Evolutionary conservation across 2,888 invertebrate species (phyloP).

Genomic region (Drosophila subsilvestris): DNA sequence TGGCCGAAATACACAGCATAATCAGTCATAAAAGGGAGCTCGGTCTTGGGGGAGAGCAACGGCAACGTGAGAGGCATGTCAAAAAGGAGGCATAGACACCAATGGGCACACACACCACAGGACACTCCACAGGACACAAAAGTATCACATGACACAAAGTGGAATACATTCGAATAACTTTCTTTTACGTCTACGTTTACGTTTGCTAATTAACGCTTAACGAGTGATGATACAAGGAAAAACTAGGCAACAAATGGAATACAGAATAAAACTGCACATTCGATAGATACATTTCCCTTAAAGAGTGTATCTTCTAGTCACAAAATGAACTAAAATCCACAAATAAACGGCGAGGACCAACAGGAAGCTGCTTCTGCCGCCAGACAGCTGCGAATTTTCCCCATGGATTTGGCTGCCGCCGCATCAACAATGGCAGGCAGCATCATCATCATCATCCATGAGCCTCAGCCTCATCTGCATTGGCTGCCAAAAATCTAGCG

Average conservation of each 20-base stretch:
- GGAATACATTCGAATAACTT: constrained; percentile 33
- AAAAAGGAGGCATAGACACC: constrained; percentile 40
- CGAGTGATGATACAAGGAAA: constrained; percentile 43
- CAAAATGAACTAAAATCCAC: constrained; percentile 9
- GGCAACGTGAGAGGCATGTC: constrained; percentile 66
- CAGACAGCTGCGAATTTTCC: constrained; percentile 29
- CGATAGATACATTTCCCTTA: not conserved
- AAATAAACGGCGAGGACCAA: not conserved
- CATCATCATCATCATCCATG: constrained; percentile 16
- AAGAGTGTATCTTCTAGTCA: not conserved
- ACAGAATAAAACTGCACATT: too few species aligned
- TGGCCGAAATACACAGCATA: constrained; percentile 73
- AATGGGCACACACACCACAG: constrained; percentile 6
- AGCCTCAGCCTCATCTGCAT: constrained; percentile 32
- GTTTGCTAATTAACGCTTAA: constrained; percentile 70
- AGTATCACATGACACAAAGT: constrained; percentile 69
- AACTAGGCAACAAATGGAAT: constrained; percentile 34
- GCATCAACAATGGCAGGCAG: constrained; percentile 15
- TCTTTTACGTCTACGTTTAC: constrained; percentile 27
- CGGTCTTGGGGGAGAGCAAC: constrained; percentile 6
- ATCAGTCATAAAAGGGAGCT: constrained; percentile 68
- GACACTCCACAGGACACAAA: constrained; percentile 26
- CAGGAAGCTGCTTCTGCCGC: not conserved
- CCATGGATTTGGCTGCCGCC: constrained; percentile 3
- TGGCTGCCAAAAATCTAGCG: constrained; percentile 47